A percentile compares a stretch with the other conserved stretches of the same genome.
phyloP scores from a whole-genome alignment of 2,888 invertebrate species.

The Hirtodrosophila duncani region DNA sequence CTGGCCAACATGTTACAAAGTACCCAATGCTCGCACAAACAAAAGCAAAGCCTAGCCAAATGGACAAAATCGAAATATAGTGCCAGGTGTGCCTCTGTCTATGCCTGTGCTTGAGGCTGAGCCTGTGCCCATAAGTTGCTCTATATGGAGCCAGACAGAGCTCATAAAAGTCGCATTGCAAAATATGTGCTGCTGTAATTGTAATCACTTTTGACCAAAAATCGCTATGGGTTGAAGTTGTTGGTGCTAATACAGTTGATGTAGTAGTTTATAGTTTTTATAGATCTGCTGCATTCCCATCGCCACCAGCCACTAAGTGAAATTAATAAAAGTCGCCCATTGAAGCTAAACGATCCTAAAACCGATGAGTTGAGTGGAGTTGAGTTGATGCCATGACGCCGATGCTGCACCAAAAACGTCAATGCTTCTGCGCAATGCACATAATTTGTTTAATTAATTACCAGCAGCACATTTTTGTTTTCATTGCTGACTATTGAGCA shows the following conservation, averaged over 20 bases:
- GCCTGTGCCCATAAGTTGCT: constrained; percentile 55
- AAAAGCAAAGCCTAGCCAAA: no score
- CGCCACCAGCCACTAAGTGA: constrained; percentile 51
- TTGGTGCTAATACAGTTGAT: constrained; percentile 2
- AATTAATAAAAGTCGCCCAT: constrained; percentile 70
- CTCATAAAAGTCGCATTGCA: constrained; percentile 57
- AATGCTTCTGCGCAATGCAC: constrained; percentile 68
- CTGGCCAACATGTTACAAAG: constrained; percentile 58
- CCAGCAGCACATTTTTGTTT: constrained; percentile 60
- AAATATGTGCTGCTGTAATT: constrained; percentile 55
- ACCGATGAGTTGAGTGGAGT: no score
- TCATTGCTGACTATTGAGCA: constrained; percentile 56
- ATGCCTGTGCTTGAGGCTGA: background rate
- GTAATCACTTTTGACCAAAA: constrained; percentile 54
- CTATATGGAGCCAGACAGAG: constrained; percentile 54
- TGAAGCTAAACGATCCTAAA: no score
- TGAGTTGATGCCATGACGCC: no score
- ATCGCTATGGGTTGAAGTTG: constrained; percentile 7
- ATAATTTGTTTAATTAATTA: constrained; percentile 74
- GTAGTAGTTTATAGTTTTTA: constrained; percentile 36
- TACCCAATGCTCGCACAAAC: no score
- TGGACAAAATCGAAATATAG: background rate
- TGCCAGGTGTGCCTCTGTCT: constrained; percentile 5
- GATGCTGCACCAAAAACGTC: constrained; percentile 70
- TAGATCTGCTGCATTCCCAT: constrained; percentile 57